These are phyloP conservation scores for Forbesichthys agassizii DNA, from an alignment of 2,113 vertebrate species.

Conservation along the genomic window DNA sequence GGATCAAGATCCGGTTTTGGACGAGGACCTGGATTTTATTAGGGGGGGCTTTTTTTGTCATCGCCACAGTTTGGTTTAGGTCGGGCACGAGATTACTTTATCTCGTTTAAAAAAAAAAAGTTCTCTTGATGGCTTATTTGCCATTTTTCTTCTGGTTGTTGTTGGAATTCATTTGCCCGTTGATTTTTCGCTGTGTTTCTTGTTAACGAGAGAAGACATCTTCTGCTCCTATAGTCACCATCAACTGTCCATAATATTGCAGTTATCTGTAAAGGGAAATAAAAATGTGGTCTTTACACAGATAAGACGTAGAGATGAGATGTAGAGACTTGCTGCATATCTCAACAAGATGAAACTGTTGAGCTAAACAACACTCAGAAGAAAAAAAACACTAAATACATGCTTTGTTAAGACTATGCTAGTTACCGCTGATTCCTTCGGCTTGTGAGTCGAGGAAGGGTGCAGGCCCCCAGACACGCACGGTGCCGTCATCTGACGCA, in stretches of 20 bases:
- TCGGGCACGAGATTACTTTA: slow-evolving; percentile 46
- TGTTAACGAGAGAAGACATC: slow-evolving; percentile 77
- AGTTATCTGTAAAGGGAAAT: slow-evolving; percentile 83
- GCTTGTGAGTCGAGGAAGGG: slow-evolving; percentile 91
- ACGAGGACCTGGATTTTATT: slow-evolving; percentile 45
- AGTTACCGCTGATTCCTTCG: slow-evolving; percentile 82
- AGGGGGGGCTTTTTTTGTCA: slow-evolving; percentile 20
- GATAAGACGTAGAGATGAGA: neutral
- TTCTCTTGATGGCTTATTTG: slow-evolving; percentile 40
- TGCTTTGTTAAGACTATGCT: neutral
- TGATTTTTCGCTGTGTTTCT: slow-evolving; percentile 51
- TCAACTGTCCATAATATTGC: slow-evolving; percentile 99
- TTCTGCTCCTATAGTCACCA: slow-evolving; percentile 87
- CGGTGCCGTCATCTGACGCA: slow-evolving; percentile 97
- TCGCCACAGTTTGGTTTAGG: slow-evolving; percentile 44
- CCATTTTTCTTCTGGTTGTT: slow-evolving; percentile 51
- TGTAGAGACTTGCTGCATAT: neutral
- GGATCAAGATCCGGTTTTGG: slow-evolving; percentile 43
- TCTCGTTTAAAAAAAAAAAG: slow-evolving; percentile 39
- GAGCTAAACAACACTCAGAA: neutral
- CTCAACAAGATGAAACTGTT: neutral
- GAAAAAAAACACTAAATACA: neutral
- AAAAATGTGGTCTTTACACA: slow-evolving; percentile 7
- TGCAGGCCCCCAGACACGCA: slow-evolving; percentile 98
- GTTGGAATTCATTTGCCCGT: slow-evolving; percentile 46